Conservation (phyloP, 2,888 invertebrate species). For the Lithophane leautieri region DNA sequence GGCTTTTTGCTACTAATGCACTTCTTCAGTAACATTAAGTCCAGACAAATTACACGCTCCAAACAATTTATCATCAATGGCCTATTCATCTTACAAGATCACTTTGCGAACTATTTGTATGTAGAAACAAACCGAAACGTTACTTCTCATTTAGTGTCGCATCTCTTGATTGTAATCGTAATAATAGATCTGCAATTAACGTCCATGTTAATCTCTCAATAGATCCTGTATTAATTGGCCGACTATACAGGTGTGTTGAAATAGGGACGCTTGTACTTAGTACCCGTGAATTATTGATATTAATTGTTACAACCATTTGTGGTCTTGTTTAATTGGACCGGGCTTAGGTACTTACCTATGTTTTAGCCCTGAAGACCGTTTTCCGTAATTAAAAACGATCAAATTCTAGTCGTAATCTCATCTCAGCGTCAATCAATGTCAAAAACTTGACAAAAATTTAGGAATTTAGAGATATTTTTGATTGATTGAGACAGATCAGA, state of each 20-base stretch:
- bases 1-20: slow-evolving; percentile 16
- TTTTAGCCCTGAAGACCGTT: neutral
- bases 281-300: slow-evolving; percentile 55
- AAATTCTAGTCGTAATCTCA: neutral
- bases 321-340: slow-evolving; percentile 20
- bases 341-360: slow-evolving; percentile 5
- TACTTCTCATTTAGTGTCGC: slow-evolving; percentile 46
- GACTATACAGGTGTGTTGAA: slow-evolving; percentile 59
- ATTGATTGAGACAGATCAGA: neutral
- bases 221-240: slow-evolving; percentile 59
- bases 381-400: neutral
- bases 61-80: slow-evolving; percentile 3
- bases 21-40: slow-evolving; percentile 29
- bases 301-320: slow-evolving; percentile 57
- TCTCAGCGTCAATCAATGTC: neutral
- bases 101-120: slow-evolving; percentile 26
- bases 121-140: slow-evolving; percentile 12
- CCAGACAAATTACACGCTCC: slow-evolving; percentile 6
- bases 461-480: neutral
- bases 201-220: slow-evolving; percentile 61
- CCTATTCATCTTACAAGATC: slow-evolving; percentile 17
- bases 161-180: slow-evolving; percentile 63
- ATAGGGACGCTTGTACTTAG: slow-evolving; percentile 41
- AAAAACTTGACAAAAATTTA: neutral
- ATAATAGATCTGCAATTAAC: slow-evolving; percentile 63